Evolutionary conservation across 2,113 vertebrate species (phyloP).

Genomic region (Hemichromis elongatus): DNA sequence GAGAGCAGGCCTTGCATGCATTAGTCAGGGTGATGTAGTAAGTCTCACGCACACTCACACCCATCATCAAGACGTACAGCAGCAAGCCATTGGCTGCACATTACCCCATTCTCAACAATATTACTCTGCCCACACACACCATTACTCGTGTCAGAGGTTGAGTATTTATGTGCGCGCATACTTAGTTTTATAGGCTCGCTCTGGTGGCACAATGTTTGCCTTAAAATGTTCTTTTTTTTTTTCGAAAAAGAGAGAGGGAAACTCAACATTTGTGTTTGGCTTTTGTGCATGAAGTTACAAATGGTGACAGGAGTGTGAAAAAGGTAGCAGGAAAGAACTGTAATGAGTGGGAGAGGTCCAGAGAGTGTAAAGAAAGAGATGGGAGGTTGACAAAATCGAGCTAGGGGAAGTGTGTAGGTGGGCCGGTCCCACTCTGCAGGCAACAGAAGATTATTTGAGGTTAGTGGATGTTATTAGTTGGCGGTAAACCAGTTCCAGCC

Average conservation of each 20-base stretch:
- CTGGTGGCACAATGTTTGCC: background rate
- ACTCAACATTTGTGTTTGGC: background rate
- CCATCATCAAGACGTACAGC: conserved; percentile 14
- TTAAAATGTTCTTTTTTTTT: background rate
- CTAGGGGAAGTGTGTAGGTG: background rate
- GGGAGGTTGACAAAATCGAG: background rate
- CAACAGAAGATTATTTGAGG: conserved; percentile 25
- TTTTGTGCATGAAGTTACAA: background rate
- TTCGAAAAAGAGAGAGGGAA: background rate
- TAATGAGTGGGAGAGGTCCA: background rate
- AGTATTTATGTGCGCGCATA: background rate
- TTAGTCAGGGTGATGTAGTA: conserved; percentile 44
- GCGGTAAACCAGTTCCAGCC: conserved; percentile 36
- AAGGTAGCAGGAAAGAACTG: background rate
- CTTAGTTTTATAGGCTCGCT: conserved; percentile 20
- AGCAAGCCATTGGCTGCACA: conserved; percentile 6
- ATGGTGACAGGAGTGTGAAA: background rate
- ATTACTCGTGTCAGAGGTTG: conserved; percentile 29
- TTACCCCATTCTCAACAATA: conserved; percentile 24
- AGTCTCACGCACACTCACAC: background rate
- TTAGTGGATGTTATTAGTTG: conserved; percentile 39
- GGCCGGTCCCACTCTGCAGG: background rate
- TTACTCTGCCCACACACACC: conserved; percentile 16
- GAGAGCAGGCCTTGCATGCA: conserved; percentile 12
- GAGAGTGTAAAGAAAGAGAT: background rate